phyloP scores from a whole-genome alignment of 2,113 vertebrate genomes.

The Ginglymostoma cirratum region DNA sequence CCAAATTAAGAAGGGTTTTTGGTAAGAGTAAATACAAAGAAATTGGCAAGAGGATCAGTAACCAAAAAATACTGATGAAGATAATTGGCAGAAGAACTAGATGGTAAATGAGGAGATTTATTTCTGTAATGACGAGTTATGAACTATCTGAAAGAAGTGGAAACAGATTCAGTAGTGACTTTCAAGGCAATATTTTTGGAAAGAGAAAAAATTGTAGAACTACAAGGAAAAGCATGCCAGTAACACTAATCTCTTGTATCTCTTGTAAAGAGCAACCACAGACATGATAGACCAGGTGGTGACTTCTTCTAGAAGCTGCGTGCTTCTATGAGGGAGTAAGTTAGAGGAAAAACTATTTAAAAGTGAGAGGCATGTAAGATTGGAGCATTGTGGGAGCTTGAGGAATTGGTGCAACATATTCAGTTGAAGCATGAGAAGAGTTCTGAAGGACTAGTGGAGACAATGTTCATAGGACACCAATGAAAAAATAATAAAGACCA shows the following conservation, averaged over 20 bases:
- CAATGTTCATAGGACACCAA: background rate
- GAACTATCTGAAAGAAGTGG: too few species aligned
- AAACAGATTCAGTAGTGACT: too few species aligned
- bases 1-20: background rate
- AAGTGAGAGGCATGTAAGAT: background rate
- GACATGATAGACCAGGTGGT: background rate
- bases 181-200: background rate
- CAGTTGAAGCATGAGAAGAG: background rate
- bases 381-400: background rate
- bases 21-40: background rate
- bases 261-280: too few species aligned
- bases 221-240: background rate
- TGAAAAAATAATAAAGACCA: background rate
- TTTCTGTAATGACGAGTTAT: background rate
- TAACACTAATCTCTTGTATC: background rate
- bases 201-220: background rate
- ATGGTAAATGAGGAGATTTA: background rate
- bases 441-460: background rate
- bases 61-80: background rate
- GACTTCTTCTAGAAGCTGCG: background rate
- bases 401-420: background rate
- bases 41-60: background rate
- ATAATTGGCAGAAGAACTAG: background rate
- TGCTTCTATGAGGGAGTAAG: background rate
- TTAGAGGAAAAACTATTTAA: background rate